Conservation (phyloP, 2,888 invertebrate species). For the Cataglyphis cursor region DNA sequence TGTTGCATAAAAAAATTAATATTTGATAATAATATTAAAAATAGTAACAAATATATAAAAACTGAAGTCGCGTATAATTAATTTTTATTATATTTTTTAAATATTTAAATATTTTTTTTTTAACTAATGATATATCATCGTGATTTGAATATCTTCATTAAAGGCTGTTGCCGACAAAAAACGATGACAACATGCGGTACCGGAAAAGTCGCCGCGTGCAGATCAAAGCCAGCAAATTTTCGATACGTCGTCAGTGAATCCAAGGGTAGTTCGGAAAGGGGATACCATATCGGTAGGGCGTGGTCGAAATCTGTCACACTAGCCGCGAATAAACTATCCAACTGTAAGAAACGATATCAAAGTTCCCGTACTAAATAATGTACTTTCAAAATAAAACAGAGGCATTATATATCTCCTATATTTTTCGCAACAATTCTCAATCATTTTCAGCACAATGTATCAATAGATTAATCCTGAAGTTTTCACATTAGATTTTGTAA, state of each 20-base stretch:
- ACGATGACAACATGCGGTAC: constrained; percentile 18
- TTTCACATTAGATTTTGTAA: too few relatives aligned
- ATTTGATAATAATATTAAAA: background rate
- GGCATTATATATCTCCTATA: constrained; percentile 6
- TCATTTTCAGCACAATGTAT: background rate
- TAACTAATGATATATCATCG: background rate
- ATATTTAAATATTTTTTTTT: background rate
- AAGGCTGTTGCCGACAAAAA: background rate
- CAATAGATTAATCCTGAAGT: background rate
- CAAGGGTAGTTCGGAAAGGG: constrained; percentile 72
- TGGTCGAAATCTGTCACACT: constrained; percentile 86
- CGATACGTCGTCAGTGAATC: constrained; percentile 72
- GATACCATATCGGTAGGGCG: constrained; percentile 85
- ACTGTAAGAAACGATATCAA: constrained; percentile 62
- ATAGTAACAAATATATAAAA: background rate
- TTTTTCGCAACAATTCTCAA: constrained; percentile 9
- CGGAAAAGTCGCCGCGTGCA: constrained; percentile 59
- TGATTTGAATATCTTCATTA: constrained; percentile 10
- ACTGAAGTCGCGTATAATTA: background rate
- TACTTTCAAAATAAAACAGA: constrained; percentile 26
- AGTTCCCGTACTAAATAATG: constrained; percentile 42
- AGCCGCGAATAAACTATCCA: constrained; percentile 82
- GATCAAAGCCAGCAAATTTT: constrained; percentile 75
- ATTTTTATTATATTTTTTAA: background rate
- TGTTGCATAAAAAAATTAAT: background rate